phyloP scores from a whole-genome alignment of 2,797 vertebrate species.

The Taenioides sp. region DNA sequence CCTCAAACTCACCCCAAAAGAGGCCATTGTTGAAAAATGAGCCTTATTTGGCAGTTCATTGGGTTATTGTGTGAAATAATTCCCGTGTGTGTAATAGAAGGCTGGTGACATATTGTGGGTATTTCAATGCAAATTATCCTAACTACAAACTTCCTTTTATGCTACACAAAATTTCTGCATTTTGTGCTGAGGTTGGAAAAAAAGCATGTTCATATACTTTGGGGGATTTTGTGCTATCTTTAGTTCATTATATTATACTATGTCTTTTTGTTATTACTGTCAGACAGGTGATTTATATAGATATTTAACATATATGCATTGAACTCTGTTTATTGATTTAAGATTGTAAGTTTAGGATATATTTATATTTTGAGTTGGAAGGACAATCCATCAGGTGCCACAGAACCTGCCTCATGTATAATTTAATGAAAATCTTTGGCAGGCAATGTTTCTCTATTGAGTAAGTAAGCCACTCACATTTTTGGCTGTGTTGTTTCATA shows the following conservation, averaged over 20 bases:
- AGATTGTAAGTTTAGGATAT: not conserved
- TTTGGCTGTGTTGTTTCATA: too few species aligned
- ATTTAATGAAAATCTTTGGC: too few species aligned
- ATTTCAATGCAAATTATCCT: constrained; percentile 2
- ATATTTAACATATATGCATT: not conserved
- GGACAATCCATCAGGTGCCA: not conserved
- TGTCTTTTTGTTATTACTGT: too few species aligned
- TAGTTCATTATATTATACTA: not conserved
- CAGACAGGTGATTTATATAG: not conserved
- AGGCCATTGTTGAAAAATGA: not conserved
- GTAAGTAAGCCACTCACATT: too few species aligned
- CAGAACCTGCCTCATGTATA: not conserved
- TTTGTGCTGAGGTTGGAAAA: constrained; percentile 13
- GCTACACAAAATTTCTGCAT: not conserved
- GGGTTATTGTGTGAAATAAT: constrained; percentile 6
- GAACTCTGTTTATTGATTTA: not conserved
- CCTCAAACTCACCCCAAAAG: not conserved
- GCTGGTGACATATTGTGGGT: constrained; percentile 7
- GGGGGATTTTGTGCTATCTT: not conserved
- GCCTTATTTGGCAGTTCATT: constrained; percentile 1
- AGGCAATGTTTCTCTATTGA: too few species aligned
- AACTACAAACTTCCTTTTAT: not conserved
- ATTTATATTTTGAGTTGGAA: not conserved
- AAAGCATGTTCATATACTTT: not conserved
- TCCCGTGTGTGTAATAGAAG: constrained; percentile 10